Evolutionary conservation across 2,888 invertebrate genomes (phyloP).

Genomic region (Acronicta psi): DNA sequence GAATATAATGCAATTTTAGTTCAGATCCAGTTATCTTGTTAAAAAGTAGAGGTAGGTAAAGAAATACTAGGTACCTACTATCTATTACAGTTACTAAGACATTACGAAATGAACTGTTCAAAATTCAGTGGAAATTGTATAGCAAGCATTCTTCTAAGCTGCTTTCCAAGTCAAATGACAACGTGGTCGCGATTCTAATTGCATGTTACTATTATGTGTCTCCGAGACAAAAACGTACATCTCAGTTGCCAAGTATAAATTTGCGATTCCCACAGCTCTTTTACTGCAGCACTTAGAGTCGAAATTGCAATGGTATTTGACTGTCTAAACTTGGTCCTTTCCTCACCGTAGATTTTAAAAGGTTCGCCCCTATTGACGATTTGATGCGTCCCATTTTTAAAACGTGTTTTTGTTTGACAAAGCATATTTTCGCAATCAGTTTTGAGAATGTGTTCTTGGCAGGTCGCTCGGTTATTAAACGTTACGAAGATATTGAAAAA

Average conservation of each 20-base stretch:
- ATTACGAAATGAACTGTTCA: conserved; percentile 69
- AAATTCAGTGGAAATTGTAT: conserved; percentile 71
- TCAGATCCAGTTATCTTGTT: background rate
- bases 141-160: conserved; percentile 71
- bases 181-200: conserved; percentile 75
- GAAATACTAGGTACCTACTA: conserved; percentile 4
- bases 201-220: conserved; percentile 70
- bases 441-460: conserved; percentile 31
- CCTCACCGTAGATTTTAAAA: conserved; percentile 63
- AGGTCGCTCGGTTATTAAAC: conserved; percentile 18
- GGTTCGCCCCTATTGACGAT: conserved; percentile 73
- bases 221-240: conserved; percentile 55
- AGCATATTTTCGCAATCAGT: conserved; percentile 73
- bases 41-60: background rate
- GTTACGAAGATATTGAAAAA: conserved; percentile 12
- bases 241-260: conserved; percentile 43
- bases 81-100: conserved; percentile 49
- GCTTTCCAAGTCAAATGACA: conserved; percentile 83
- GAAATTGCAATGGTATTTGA: conserved; percentile 33
- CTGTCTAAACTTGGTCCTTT: conserved; percentile 44
- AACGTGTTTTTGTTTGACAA: conserved; percentile 64
- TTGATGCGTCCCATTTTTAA: conserved; percentile 82
- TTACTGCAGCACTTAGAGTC: conserved; percentile 38
- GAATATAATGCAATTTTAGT: background rate
- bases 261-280: conserved; percentile 19